Base-by-base conservation (phyloP, 1,140 invertebrate genomes). In the Trissolcus basalis region DNA sequence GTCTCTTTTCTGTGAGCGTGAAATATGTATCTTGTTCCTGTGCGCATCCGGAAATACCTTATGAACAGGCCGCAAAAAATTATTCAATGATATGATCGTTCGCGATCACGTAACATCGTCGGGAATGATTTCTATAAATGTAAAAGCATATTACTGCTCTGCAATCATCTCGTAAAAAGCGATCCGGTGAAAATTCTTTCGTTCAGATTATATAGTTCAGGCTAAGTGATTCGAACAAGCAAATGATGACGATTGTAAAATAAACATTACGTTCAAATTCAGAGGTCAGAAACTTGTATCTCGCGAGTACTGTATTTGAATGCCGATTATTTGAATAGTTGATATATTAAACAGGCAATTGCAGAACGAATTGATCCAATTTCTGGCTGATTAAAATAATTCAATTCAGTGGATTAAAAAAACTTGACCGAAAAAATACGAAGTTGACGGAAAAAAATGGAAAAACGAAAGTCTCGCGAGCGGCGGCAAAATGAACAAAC, bases 1-100 rank as follows among this genome's bases (percentile, higher is more conserved):
- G n/a, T 72, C 59, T 72, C 70, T 60, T 73, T 73, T 51, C 60
- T 73, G 33, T 47, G 19, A 50, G n/a, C 19, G 19, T 27, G 19
- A 27, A 27, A 27, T 27, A 27, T 27, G 19, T 27, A 27, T 27
- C 19, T 27, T 27, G 19, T 27, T 39, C n/a, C 53, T 56, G 50
- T 50, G 58, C 63, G 63, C 71, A 75, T 72, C 71, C 77, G 77
- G 77, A 79, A 71, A 59, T 68, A 12, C 51, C 49, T 59, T 67
- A n/a, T 36, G 14, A n/a, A n/a, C 44, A 9, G 33, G 54, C 19
- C 1, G 19, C 36, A 65, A 59, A 72, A 65, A 72, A 65, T 64
- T 45, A 53, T 53, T 48, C 43, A 27, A 39, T 54, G 53, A 64
- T 65, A 65, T 44, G 55, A 65, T 73, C 60, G 35, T 73, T 65